Conservation (phyloP, 2,888 invertebrate genomes). For the Bedellia somnulentella region DNA sequence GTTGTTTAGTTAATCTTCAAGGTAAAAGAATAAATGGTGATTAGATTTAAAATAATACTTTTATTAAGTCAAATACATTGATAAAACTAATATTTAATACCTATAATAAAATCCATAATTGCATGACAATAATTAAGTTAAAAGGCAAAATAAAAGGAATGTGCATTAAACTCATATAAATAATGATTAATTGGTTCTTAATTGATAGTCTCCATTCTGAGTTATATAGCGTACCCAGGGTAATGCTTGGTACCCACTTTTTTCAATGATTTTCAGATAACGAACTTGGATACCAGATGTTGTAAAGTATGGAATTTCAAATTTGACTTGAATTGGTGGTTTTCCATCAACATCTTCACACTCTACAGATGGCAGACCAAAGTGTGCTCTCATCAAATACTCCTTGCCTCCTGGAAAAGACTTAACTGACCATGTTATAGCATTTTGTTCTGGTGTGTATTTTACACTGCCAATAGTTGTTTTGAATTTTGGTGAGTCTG, state of each 20-base stretch:
- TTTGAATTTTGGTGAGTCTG: constrained; percentile 97
- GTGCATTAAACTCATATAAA: constrained; percentile 3
- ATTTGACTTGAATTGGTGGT: constrained; percentile 97
- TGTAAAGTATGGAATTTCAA: constrained; percentile 98
- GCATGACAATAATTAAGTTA: constrained; percentile 23
- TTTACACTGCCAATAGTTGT: constrained; percentile 96
- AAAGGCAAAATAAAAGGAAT: constrained; percentile 19
- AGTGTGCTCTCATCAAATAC: constrained; percentile 97
- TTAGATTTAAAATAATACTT: constrained; percentile 12
- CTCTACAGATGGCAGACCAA: constrained; percentile 94
- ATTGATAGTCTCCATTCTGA: constrained; percentile 97
- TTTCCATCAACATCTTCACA: constrained; percentile 94
- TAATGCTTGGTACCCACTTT: constrained; percentile 97
- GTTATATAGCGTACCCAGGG: constrained; percentile 99
- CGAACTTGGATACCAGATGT: constrained; percentile 98
- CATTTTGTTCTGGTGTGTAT: constrained; percentile 96
- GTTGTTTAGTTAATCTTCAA: too few relatives aligned
- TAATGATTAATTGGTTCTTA: constrained; percentile 78
- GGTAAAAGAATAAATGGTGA: too few relatives aligned
- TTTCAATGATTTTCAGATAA: constrained; percentile 97
- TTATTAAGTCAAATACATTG: constrained; percentile 22
- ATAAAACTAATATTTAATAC: constrained; percentile 27
- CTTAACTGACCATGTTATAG: constrained; percentile 96
- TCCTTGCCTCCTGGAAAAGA: constrained; percentile 98
- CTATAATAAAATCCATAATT: constrained; percentile 22